phyloP scores from a whole-genome alignment of 2,888 invertebrate genomes.

The Drosophila robusta region DNA sequence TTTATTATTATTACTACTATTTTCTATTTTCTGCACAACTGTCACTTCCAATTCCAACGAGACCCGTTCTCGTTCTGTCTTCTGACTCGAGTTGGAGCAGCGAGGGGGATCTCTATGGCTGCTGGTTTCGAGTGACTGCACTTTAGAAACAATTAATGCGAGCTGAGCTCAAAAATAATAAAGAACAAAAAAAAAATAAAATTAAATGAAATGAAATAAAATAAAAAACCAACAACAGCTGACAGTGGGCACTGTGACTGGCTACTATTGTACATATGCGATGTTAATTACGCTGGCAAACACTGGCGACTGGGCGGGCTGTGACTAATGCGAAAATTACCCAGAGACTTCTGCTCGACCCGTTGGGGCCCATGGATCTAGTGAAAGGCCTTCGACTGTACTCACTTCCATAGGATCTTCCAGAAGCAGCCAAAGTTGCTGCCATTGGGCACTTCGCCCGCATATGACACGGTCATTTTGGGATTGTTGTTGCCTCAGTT shows the following conservation, averaged over 20 bases:
- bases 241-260: slow-evolving; percentile 36
- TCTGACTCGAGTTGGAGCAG: background rate
- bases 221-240: slow-evolving; percentile 43
- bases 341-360: slow-evolving; percentile 16
- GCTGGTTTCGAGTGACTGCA: slow-evolving; percentile 73
- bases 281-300: slow-evolving; percentile 70
- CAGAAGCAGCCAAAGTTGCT: slow-evolving; percentile 97
- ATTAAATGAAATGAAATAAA: slow-evolving; percentile 21
- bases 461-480: slow-evolving; percentile 94
- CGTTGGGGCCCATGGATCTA: slow-evolving; percentile 2
- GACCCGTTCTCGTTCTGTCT: slow-evolving; percentile 1
- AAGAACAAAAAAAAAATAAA: slow-evolving; percentile 17
- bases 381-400: slow-evolving; percentile 54
- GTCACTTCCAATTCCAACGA: slow-evolving; percentile 8
- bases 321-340: slow-evolving; percentile 48
- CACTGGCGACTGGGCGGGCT: slow-evolving; percentile 26
- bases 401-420: slow-evolving; percentile 95
- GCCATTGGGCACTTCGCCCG: slow-evolving; percentile 95
- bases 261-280: slow-evolving; percentile 28
- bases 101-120: slow-evolving; percentile 4
- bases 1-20: background rate
- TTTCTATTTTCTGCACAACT: background rate
- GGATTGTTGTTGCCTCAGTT: slow-evolving; percentile 2
- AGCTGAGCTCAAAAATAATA: slow-evolving; percentile 39
- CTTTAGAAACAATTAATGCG: slow-evolving; percentile 64